Percentiles rank a stretch among this genome's conserved stretches.
Evolutionary conservation across 2,797 vertebrate genomes (phyloP).

Genomic region (Pogoniulus pusillus): DNA sequence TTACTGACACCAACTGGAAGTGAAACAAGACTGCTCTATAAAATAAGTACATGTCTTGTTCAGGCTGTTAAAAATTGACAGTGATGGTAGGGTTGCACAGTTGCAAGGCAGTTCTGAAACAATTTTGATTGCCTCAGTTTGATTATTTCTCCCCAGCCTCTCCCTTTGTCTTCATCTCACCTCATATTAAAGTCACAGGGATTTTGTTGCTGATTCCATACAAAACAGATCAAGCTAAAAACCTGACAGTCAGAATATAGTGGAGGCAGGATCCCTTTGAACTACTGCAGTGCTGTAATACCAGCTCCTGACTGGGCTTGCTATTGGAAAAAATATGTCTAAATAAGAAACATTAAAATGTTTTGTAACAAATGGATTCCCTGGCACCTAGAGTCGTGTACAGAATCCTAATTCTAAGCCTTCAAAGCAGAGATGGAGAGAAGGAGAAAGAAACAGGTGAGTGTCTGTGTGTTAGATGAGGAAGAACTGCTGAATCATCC

Average conservation of each 20-base stretch:
- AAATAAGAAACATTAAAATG: not conserved
- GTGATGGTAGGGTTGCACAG: not conserved
- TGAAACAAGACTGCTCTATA: not conserved
- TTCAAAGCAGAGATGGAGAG: not conserved
- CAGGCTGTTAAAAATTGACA: not conserved
- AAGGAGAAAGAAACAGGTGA: not conserved
- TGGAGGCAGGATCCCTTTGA: not conserved
- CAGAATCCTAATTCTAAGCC: slow-evolving; percentile 6
- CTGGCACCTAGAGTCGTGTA: not conserved
- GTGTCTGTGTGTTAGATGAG: not conserved
- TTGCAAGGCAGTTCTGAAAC: not conserved
- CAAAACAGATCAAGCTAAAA: not conserved
- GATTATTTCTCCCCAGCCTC: not conserved
- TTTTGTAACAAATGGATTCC: slow-evolving; percentile 5
- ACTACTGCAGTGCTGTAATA: not conserved
- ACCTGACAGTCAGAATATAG: not conserved
- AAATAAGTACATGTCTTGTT: not conserved
- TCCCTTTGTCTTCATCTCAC: not conserved
- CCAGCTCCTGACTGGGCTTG: not conserved
- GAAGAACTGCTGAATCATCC: not conserved
- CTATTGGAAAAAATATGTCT: not conserved
- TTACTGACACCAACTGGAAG: not conserved
- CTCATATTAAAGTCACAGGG: not conserved
- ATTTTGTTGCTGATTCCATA: slow-evolving; percentile 1
- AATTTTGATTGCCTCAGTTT: not conserved